Evolutionary conservation across 2,113 vertebrate genomes (phyloP), one percentile per base, ranked within the genome.

Genomic region (Xenopus laevis): DNA sequence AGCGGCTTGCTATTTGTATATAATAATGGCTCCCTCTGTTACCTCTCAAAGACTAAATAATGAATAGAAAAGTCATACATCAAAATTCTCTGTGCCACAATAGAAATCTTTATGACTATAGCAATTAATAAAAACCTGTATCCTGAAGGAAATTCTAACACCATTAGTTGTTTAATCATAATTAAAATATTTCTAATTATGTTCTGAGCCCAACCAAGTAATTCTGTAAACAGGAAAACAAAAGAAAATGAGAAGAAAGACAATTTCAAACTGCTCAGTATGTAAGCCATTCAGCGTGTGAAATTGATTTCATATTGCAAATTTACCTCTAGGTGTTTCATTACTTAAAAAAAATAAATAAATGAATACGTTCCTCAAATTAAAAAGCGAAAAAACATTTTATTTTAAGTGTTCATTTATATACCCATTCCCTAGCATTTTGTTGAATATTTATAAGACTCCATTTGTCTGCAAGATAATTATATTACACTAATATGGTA

Each of bases 401-500:
- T 61, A 15, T 79, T 84, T 81, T 74, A 68, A 76, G 13, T 78
- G 65, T 81, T 80, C 74, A 78, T 82, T 81, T 79, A 80, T 81
- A 81, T 69, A 78, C 72, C 52, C 53, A 78, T 78, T 79, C 33
- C 0, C 60, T 72, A 65, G 69, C 67, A 79, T 84, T 83, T 72
- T 82, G 71, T 79, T 82, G 80, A 81, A 84, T 79, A 87, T 85
- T 84, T 86, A 87, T 86, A 84, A 85, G 84, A 82, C 74, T 79
- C 78, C 70, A 57, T 78, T 79, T 87, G 79, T 75, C 84, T 83
- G 73, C 64, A 71, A 78, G 84, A 84, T 87, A 88, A 87, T 88
- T 87, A 82, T 85, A 83, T 86, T 80, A 83, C 83, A 86, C 87
- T 87, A 87, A 91, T 89, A 88, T 80, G 63, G 81, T 76, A 82